Base-by-base conservation (phyloP, 2,888 invertebrate genomes). In the Synergus itoensis region DNA sequence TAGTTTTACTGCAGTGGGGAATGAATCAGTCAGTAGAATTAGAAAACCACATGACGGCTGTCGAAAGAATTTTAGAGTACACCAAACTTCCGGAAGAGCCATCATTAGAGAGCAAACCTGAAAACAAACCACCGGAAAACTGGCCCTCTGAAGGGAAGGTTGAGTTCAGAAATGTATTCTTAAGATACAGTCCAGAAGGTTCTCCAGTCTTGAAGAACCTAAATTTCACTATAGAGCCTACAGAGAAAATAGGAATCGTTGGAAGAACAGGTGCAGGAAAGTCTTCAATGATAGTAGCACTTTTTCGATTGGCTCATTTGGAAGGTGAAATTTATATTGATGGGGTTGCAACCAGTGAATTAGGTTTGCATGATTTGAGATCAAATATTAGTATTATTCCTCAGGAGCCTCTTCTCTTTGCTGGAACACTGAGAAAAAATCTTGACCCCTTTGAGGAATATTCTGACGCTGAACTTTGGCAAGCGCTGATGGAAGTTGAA, bases 41-140 rank as follows among this genome's bases (percentile, higher is more conserved):
- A 40, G 94, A 94, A 85, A 95, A 94, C 84, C 93, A 94, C 81
- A 94, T 94, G 94, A 94, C 94, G 0, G 94, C 94, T 0, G 95
- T 96, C 0, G 98, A 98, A 90, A 93, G 97, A 85, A 95, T 80
- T 57, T 86, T 96, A 7, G 98, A 98, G 87, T 98, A 84, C 41
- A 80, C 78, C 0, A 77, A 82, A 53, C 90, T 98, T 4, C 94
- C 95, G 0, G 86, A 94, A 0, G 96, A 96, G 85, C 91, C 93
- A 0, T 93, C 94, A 0, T 89, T 95, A 57, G 89, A 89, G 0
- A 86, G 86, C 43, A 77, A 41, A 8, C 83, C 86, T 0, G 91
- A 93, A 89, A 88, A 89, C 7, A 88, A 92, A 78, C 93, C 94
- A 1, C 93, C 93, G 0, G 43, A 87, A 0, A 89, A 91, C 7